phyloP scores from a whole-genome alignment of 2,797 vertebrate genomes.

The Parauchenoglanis ngamensis region DNA sequence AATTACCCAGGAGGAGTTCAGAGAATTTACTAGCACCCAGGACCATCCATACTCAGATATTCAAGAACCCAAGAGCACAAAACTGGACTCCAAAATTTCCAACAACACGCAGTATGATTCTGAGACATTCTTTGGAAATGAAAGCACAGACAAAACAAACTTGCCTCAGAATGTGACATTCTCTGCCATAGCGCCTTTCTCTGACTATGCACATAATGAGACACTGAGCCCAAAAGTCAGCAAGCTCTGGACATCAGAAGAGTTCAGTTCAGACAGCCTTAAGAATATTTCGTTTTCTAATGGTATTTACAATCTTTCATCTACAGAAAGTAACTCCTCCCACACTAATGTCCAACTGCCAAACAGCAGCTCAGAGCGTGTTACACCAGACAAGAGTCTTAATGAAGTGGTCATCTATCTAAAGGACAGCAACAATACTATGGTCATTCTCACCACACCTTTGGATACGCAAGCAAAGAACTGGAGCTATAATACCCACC shows the following conservation, averaged over 20 bases:
- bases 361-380: constrained; percentile 42
- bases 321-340: constrained; percentile 28
- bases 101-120: constrained; percentile 8
- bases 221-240: constrained; percentile 34
- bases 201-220: constrained; percentile 35
- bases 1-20: background rate
- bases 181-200: background rate
- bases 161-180: constrained; percentile 2
- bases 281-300: background rate
- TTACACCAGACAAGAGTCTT: constrained; percentile 38
- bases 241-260: constrained; percentile 29
- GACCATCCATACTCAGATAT: background rate
- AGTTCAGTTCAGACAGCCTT: background rate
- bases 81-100: background rate
- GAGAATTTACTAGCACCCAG: background rate
- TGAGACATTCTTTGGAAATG: background rate
- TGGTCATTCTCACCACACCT: constrained; percentile 68
- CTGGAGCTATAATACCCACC: constrained; percentile 74
- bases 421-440: constrained; percentile 63
- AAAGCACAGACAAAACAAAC: constrained; percentile 10
- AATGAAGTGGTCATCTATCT: constrained; percentile 76
- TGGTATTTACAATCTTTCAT: background rate
- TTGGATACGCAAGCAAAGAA: constrained; percentile 64
- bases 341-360: background rate
- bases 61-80: constrained; percentile 27